Evolutionary conservation across 2,888 invertebrate species (phyloP).

Genomic region (Bugula neritina): DNA sequence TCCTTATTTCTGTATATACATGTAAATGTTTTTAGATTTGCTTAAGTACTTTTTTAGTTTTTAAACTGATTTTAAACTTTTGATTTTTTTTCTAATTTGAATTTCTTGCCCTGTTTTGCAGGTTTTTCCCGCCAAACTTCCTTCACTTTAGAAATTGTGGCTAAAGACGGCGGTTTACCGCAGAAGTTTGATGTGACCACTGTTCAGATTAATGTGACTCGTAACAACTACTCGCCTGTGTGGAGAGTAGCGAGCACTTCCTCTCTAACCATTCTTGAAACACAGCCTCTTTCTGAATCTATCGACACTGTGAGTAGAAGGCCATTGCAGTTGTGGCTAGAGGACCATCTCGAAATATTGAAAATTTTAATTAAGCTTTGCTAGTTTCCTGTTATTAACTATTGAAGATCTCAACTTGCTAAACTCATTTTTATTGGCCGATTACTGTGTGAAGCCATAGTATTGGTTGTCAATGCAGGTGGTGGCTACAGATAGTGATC

Average conservation of each 20-base stretch:
- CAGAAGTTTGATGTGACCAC: conserved; percentile 32
- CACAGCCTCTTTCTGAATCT: conserved; percentile 18
- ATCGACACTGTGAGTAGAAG: background rate
- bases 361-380: too few species aligned
- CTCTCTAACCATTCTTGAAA: conserved; percentile 7
- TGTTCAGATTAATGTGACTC: conserved; percentile 39
- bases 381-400: too few species aligned
- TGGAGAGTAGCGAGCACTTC: conserved; percentile 1
- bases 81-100: too few species aligned
- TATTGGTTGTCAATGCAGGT: background rate
- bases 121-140: background rate
- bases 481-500: conserved; percentile 21
- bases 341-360: too few species aligned
- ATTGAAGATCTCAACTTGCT: too few species aligned
- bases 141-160: conserved; percentile 34
- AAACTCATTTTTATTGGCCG: too few species aligned
- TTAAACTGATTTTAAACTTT: too few species aligned
- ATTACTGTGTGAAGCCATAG: background rate
- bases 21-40: too few species aligned
- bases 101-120: too few species aligned
- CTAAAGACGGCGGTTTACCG: conserved; percentile 41
- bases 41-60: too few species aligned
- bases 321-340: too few species aligned
- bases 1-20: too few species aligned
- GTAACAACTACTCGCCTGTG: conserved; percentile 34